Evolutionary conservation across 2,113 vertebrate genomes (phyloP).

Genomic region (Dermatemys mawii): DNA sequence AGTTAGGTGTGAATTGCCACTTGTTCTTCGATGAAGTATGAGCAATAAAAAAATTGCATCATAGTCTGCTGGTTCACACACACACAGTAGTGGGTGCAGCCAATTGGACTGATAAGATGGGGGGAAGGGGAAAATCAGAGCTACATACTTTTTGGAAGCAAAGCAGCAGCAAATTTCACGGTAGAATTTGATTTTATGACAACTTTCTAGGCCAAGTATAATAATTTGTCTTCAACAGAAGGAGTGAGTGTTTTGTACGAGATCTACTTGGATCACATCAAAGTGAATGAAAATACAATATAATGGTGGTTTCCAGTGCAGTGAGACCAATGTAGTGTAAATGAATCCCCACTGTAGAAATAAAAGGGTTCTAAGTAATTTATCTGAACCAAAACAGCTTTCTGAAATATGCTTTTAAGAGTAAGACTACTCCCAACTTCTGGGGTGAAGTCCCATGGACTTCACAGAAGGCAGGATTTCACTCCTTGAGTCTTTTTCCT

Average conservation of each 20-base stretch:
- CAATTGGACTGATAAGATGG: background rate
- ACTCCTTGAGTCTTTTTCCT: background rate
- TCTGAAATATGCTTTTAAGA: background rate
- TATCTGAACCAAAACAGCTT: background rate
- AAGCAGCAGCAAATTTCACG: background rate
- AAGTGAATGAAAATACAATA: background rate
- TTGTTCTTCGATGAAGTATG: background rate
- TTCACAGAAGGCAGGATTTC: background rate
- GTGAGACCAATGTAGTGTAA: background rate
- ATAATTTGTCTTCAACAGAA: background rate
- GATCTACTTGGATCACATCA: background rate
- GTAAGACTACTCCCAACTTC: background rate
- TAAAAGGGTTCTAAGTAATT: background rate
- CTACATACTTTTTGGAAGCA: background rate
- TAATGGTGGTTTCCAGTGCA: background rate
- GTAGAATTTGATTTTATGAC: background rate
- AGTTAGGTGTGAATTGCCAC: background rate
- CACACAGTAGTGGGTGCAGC: background rate
- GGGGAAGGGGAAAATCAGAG: background rate
- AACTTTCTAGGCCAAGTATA: background rate
- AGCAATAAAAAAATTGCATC: background rate
- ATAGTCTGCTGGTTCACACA: background rate
- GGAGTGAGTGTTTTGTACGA: background rate
- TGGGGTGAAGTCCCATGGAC: background rate
- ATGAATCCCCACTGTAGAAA: background rate